Evolutionary conservation across 2,888 invertebrate genomes (phyloP).

Genomic region (Hymenopus coronatus): DNA sequence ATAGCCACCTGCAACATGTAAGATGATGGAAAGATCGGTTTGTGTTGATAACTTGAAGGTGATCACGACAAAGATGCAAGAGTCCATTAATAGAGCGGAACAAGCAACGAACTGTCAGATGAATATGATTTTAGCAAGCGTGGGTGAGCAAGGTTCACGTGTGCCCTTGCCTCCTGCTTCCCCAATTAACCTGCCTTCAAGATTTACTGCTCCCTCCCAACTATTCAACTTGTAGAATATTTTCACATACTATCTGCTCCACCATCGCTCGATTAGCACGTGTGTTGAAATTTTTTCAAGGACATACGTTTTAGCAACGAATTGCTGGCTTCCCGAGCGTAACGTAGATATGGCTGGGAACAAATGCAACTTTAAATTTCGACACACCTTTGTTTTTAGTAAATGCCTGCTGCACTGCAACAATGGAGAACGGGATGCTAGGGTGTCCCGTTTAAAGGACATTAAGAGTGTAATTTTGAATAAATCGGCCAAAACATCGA

Average conservation of each 20-base stretch:
- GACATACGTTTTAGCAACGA: not conserved
- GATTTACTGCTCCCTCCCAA: not conserved
- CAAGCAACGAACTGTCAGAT: not conserved
- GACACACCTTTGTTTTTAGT: not conserved
- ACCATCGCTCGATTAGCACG: not conserved
- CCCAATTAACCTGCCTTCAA: not conserved
- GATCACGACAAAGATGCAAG: not conserved
- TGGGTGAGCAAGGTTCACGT: not conserved
- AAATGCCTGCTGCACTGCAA: too few species aligned
- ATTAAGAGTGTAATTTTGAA: too few species aligned
- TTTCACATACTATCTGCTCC: not conserved
- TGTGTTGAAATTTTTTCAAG: not conserved
- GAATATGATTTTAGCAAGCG: not conserved
- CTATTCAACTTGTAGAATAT: not conserved
- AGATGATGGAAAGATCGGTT: too few species aligned
- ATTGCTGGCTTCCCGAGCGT: not conserved
- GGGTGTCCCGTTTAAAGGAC: too few species aligned
- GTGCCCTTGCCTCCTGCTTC: not conserved
- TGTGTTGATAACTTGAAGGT: not conserved
- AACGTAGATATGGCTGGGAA: not conserved
- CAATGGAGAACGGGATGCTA: too few species aligned
- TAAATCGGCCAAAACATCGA: too few species aligned
- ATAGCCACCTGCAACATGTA: too few species aligned
- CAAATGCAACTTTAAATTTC: not conserved
- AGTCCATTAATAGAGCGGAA: not conserved